These are phyloP conservation scores for Zaprionus taronus DNA, from an alignment of 1,140 invertebrate species.

Conservation along the genomic window DNA sequence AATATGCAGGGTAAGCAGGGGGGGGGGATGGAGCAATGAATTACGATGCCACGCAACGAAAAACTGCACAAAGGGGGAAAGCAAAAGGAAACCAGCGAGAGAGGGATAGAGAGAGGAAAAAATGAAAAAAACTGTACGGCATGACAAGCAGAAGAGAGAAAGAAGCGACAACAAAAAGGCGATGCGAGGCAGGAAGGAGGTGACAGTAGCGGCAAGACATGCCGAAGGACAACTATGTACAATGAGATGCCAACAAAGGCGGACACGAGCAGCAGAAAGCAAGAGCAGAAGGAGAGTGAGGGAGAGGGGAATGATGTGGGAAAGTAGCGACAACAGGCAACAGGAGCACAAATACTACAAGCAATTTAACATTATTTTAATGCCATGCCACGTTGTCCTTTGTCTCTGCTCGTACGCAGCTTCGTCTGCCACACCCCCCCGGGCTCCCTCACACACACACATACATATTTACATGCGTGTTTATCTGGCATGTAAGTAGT, in stretches of 20 bases:
- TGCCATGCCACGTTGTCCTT: slow-evolving; percentile 55
- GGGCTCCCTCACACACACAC: not conserved
- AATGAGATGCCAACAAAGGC: slow-evolving; percentile 59
- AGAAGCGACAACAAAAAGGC: slow-evolving; percentile 22
- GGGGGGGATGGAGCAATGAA: slow-evolving; percentile 47
- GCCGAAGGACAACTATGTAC: slow-evolving; percentile 54
- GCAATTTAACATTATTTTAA: slow-evolving; percentile 74
- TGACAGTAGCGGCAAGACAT: slow-evolving; percentile 37
- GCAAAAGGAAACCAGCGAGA: slow-evolving; percentile 20
- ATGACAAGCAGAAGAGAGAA: slow-evolving; percentile 24
- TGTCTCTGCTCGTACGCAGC: slow-evolving; percentile 36
- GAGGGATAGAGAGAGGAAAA: slow-evolving; percentile 2
- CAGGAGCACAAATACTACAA: slow-evolving; percentile 59
- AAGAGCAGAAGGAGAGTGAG: slow-evolving; percentile 13
- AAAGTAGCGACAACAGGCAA: slow-evolving; percentile 17
- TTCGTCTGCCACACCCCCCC: not conserved
- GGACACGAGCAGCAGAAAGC: slow-evolving; percentile 18
- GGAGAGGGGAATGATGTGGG: not conserved
- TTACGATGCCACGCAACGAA: slow-evolving; percentile 58
- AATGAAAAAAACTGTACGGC: slow-evolving; percentile 16
- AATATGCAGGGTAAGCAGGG: slow-evolving; percentile 33
- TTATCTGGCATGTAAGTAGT: slow-evolving; percentile 69
- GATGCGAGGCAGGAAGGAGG: not conserved
- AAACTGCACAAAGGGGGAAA: slow-evolving; percentile 19
- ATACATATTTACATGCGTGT: slow-evolving; percentile 66